A percentile compares a stretch with the other conserved stretches of the same genome.
phyloP scores from a whole-genome alignment of 2,797 vertebrate genomes.

The Anabas testudineus region DNA sequence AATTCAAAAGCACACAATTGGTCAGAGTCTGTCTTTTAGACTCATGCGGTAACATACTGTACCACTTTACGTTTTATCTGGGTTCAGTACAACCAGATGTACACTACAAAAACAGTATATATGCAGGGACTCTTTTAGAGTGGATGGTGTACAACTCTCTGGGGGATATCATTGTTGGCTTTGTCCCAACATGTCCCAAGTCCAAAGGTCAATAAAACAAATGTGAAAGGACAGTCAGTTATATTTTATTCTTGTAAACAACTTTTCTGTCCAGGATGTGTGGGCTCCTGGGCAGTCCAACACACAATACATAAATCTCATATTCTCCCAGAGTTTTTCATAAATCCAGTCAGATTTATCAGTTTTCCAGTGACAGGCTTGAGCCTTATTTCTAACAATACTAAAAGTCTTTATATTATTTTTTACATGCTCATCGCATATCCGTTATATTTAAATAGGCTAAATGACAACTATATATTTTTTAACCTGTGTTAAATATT shows the following conservation, averaged over 20 bases:
- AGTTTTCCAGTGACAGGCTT: no score
- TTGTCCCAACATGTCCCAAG: slow-evolving; percentile 28
- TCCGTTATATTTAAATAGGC: background rate
- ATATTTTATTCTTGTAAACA: slow-evolving; percentile 20
- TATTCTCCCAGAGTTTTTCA: no score
- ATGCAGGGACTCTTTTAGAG: background rate
- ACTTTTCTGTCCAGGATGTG: no score
- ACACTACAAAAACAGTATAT: slow-evolving; percentile 1
- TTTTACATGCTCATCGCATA: background rate
- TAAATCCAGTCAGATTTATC: no score
- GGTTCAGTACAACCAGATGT: background rate
- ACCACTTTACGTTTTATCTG: slow-evolving; percentile 11
- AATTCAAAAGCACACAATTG: background rate
- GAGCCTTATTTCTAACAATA: no score
- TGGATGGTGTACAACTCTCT: background rate
- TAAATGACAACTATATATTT: background rate
- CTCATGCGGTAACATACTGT: background rate
- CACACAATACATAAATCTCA: no score
- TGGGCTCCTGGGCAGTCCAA: no score
- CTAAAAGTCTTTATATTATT: no score
- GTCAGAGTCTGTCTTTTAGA: background rate
- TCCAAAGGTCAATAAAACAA: slow-evolving; percentile 31
- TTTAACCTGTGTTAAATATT: background rate
- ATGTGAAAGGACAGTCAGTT: background rate
- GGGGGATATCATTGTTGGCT: slow-evolving; percentile 21